Percentiles rank a stretch among this genome's conserved stretches.
phyloP scores from a whole-genome alignment of 2,797 vertebrate species.

The Cephalopachus bancanus region DNA sequence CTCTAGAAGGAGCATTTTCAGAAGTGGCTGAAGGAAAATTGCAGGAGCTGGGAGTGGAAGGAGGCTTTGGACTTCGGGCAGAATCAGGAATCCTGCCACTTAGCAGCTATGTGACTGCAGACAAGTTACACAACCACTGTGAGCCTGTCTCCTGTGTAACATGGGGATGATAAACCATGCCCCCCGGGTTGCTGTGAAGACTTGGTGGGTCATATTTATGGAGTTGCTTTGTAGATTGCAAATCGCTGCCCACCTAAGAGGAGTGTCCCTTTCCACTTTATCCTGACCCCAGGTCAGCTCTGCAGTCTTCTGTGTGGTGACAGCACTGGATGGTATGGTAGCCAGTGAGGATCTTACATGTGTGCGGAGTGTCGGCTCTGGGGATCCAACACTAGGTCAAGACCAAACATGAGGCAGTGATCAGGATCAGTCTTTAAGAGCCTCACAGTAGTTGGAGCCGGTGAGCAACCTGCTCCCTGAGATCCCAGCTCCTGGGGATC shows the following conservation, averaged over 20 bases:
- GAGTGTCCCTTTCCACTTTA: background rate
- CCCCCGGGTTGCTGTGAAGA: background rate
- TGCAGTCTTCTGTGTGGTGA: background rate
- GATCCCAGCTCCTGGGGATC: background rate
- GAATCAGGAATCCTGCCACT: conserved; percentile 56
- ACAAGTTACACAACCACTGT: conserved; percentile 52
- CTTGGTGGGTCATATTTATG: background rate
- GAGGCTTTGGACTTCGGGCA: conserved; percentile 57
- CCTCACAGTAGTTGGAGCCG: background rate
- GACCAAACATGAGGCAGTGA: background rate
- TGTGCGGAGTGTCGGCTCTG: background rate
- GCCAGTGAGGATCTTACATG: background rate
- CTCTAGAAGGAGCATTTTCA: conserved; percentile 68
- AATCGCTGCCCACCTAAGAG: background rate
- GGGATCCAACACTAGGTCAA: background rate
- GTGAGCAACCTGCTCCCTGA: background rate
- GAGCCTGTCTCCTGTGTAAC: background rate
- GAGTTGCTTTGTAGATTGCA: conserved; percentile 9
- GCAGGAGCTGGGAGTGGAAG: conserved; percentile 53
- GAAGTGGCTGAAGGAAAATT: conserved; percentile 60
- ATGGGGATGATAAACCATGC: background rate
- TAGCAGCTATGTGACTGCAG: conserved; percentile 60
- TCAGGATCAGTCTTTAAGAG: conserved; percentile 7
- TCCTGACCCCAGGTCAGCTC: background rate
- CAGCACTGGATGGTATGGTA: background rate